Evolutionary conservation across 1,140 invertebrate species (phyloP).

Genomic region (Pectinophora gossypiella): DNA sequence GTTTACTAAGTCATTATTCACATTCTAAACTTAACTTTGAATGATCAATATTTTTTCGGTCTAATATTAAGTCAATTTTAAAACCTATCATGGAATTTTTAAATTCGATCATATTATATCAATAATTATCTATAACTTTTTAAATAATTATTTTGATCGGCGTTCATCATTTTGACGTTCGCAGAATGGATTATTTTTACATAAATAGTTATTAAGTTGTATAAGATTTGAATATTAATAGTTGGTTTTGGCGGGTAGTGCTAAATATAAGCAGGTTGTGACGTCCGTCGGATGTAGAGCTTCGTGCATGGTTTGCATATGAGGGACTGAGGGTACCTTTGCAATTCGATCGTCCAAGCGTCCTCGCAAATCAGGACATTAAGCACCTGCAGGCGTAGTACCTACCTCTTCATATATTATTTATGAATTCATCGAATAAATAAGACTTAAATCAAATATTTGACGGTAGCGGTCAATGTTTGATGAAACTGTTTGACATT

Average conservation of each 20-base stretch:
- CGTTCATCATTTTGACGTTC: not conserved
- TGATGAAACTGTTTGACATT: no score
- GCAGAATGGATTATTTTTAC: not conserved
- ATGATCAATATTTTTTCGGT: no score
- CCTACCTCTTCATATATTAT: not conserved
- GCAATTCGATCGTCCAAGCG: slow-evolving; percentile 2
- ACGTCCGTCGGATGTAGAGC: slow-evolving; percentile 46
- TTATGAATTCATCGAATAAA: not conserved
- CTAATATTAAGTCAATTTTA: no score
- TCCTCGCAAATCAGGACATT: not conserved
- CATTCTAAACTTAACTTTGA: no score
- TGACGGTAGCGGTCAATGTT: no score
- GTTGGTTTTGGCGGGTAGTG: not conserved
- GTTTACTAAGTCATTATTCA: no score
- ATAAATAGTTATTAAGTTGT: not conserved
- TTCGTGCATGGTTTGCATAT: slow-evolving; percentile 49
- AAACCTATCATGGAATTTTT: no score
- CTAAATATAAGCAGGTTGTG: slow-evolving; percentile 3
- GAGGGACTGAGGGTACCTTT: slow-evolving; percentile 13
- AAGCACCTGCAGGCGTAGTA: not conserved
- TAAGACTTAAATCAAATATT: no score
- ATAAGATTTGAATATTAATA: not conserved
- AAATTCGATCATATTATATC: no score
- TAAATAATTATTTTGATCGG: not conserved
- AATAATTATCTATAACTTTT: no score